Evolutionary conservation across 2,888 invertebrate species (phyloP).

Genomic region (Allophyes oxyacanthae): DNA sequence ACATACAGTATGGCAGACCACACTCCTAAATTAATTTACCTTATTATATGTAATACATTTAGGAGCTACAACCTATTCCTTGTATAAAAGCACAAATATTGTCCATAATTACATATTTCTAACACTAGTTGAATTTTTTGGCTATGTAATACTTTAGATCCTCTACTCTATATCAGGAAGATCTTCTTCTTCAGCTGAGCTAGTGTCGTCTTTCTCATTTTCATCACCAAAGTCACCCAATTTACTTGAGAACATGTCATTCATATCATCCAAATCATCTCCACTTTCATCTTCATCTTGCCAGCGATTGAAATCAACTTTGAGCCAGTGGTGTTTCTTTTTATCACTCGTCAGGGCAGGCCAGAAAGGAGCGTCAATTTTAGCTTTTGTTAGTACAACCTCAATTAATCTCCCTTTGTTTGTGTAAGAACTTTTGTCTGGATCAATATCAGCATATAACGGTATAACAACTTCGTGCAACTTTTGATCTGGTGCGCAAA

Average conservation of each 20-base stretch:
- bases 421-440: conserved; percentile 92
- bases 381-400: conserved; percentile 91
- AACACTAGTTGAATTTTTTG: conserved; percentile 61
- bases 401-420: conserved; percentile 93
- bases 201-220: conserved; percentile 88
- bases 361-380: conserved; percentile 94
- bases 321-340: conserved; percentile 98
- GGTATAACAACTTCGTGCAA: conserved; percentile 96
- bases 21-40: conserved; percentile 30
- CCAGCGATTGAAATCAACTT: conserved; percentile 99
- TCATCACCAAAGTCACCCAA: conserved; percentile 73
- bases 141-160: conserved; percentile 54
- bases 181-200: conserved; percentile 93
- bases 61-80: conserved; percentile 55
- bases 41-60: conserved; percentile 37
- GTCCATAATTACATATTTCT: conserved; percentile 61
- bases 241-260: conserved; percentile 78
- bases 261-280: conserved; percentile 89
- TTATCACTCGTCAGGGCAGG: conserved; percentile 95
- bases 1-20: conserved; percentile 6
- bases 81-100: conserved; percentile 70
- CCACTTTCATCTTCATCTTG: conserved; percentile 98
- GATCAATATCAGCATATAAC: conserved; percentile 94
- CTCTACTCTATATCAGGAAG: conserved; percentile 91
- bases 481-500: conserved; percentile 95